phyloP scores from a whole-genome alignment of 2,113 vertebrate species.

The Oreochromis niloticus region DNA sequence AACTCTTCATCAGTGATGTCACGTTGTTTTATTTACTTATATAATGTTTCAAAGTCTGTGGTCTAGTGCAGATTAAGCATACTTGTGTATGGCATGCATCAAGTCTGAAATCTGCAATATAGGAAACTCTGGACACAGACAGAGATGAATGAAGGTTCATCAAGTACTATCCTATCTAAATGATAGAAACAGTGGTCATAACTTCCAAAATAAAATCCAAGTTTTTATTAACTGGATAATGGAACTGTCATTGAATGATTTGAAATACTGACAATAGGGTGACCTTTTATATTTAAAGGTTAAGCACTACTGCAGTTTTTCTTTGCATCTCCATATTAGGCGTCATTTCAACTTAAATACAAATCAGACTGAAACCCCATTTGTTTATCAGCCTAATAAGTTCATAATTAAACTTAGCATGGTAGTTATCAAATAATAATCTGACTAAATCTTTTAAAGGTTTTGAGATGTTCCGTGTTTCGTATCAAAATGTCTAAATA shows the following conservation, averaged over 20 bases:
- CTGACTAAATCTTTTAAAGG: slow-evolving; percentile 29
- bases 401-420: not conserved
- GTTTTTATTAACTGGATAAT: not conserved
- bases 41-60: not conserved
- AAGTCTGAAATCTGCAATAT: not conserved
- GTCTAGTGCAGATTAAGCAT: not conserved
- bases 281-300: not conserved
- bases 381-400: not conserved
- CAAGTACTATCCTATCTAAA: not conserved
- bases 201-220: not conserved
- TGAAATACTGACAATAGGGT: not conserved
- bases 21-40: not conserved
- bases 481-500: slow-evolving; percentile 56
- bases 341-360: not conserved
- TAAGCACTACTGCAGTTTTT: not conserved
- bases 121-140: not conserved
- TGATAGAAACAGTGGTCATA: not conserved
- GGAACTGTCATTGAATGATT: not conserved
- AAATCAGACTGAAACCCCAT: not conserved
- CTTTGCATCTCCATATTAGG: not conserved
- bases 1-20: not conserved
- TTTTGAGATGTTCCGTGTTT: slow-evolving; percentile 48
- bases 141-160: not conserved
- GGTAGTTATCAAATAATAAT: not conserved
- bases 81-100: not conserved